Evolutionary conservation across 2,113 vertebrate genomes (phyloP).

Genomic region (Cyrtonyx montezumae): DNA sequence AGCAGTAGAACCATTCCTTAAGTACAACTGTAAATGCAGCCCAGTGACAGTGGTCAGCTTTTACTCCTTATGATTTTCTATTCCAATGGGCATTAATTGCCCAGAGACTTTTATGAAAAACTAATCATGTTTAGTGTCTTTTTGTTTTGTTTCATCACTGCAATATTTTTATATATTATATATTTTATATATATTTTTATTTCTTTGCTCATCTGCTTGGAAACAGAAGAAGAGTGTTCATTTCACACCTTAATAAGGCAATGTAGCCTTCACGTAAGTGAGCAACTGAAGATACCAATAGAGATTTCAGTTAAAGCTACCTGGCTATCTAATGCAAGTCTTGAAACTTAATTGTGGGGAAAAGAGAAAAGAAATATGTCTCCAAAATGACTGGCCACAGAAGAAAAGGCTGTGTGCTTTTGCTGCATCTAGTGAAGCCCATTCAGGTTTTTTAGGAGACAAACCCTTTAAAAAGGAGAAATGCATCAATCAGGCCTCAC

Average conservation of each 20-base stretch:
- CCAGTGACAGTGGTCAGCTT: not conserved
- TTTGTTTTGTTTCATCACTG: slow-evolving; percentile 89
- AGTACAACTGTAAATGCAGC: not conserved
- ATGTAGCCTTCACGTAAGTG: slow-evolving; percentile 99
- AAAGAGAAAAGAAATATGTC: slow-evolving; percentile 76
- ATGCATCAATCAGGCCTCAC: not conserved
- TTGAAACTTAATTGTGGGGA: slow-evolving; percentile 74
- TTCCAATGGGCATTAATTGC: not conserved
- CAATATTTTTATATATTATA: slow-evolving; percentile 84
- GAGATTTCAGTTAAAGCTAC: slow-evolving; percentile 74
- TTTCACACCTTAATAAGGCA: slow-evolving; percentile 99
- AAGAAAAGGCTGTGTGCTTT: not conserved
- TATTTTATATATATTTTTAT: slow-evolving; percentile 87
- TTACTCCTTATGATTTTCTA: not conserved
- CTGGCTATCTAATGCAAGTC: slow-evolving; percentile 86
- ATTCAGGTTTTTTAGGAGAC: not conserved
- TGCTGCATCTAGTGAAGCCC: not conserved
- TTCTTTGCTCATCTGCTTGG: slow-evolving; percentile 98
- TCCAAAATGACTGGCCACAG: slow-evolving; percentile 74
- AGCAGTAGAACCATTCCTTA: not conserved
- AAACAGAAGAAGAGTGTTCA: slow-evolving; percentile 99
- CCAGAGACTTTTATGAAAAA: not conserved
- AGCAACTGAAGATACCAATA: slow-evolving; percentile 97
- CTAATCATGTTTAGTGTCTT: slow-evolving; percentile 70
- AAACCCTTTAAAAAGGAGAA: slow-evolving; percentile 16